Evolutionary conservation across 2,113 vertebrate species (phyloP), one percentile per base, ranked within the genome.

Genomic region (Poeciliopsis retropinna): DNA sequence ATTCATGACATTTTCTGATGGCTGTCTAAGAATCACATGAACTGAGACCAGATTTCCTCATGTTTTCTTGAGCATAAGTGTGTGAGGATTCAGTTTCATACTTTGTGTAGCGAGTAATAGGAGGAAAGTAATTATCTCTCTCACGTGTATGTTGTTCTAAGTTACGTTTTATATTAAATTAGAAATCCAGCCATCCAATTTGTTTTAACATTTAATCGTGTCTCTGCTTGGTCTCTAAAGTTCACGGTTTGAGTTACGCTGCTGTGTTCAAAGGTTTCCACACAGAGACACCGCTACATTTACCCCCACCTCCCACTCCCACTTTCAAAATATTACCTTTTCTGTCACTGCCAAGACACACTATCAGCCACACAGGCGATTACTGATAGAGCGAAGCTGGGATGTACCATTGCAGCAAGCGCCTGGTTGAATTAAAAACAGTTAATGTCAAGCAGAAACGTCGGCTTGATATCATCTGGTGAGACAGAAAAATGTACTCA

Each of bases 131-230:
- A 92, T 92, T 88, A 92, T 82, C 76, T 87, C 83, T 74, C 29
- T 75, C 81, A 75, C 75, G 83, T 93, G 86, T 91, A 84, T 91
- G 82, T 93, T 92, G 80, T 91, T 91, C 91, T 91, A 91, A 90
- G 91, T 92, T 75, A 88, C 88, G 78, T 73, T 88, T 80, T 84
- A 91, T 88, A 93, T 91, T 88, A 90, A 91, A 90, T 91, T 84
- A 91, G 81, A 66, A 85, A 82, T 78, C 67, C 88, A 29, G 73
- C 73, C 28, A 78, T 87, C 83, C 84, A 78, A 89, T 91, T 87
- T 90, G 89, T 91, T 91, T 89, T 64, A 85, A 81, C 72, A 79
- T 89, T 89, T 93, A 84, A 80, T 80, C 62, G 77, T 14, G 66
- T 87, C 83, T 90, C 80, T 88, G 87, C 90, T 92, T 87, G 82